phyloP scores from a whole-genome alignment of 1,140 invertebrate genomes.

The Leptinotarsa undecemlineata region DNA sequence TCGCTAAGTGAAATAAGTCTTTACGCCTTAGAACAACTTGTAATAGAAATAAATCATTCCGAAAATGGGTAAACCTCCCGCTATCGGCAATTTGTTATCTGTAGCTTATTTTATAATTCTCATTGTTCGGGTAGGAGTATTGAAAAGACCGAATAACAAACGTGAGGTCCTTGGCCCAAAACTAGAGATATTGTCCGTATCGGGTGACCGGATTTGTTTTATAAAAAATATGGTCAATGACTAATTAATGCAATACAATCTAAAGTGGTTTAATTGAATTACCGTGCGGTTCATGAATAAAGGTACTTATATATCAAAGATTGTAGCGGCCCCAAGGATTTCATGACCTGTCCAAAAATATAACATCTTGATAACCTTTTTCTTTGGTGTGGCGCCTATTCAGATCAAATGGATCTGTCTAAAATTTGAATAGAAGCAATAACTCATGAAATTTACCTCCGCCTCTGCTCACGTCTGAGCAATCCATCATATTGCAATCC shows the following conservation, averaged over 20 bases:
- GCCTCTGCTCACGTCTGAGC: not conserved
- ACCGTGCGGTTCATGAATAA: not conserved
- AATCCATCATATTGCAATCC: too few relatives aligned
- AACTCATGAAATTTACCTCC: not conserved
- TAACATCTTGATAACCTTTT: not conserved
- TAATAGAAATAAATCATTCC: constrained; percentile 4
- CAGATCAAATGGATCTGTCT: not conserved
- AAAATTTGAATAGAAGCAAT: not conserved
- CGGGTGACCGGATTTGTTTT: constrained; percentile 1
- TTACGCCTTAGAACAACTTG: not conserved
- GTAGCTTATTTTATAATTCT: not conserved
- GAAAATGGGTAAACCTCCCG: constrained; percentile 2
- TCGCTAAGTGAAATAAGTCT: not conserved
- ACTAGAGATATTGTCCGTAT: constrained; percentile 6
- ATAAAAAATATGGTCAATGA: constrained; percentile 14
- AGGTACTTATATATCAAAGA: constrained; percentile 8
- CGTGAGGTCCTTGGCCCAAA: constrained; percentile 17
- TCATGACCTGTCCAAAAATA: not conserved
- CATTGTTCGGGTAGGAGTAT: constrained; percentile 11
- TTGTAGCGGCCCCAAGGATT: not conserved
- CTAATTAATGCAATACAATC: constrained; percentile 16
- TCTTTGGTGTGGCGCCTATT: not conserved
- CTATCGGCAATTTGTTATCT: constrained; percentile 11
- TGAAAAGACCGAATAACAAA: not conserved
- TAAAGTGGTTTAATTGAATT: constrained; percentile 14